Percentiles rank a stretch among this genome's conserved stretches.
phyloP scores from a whole-genome alignment of 2,888 invertebrate genomes.

The Archips xylosteana region DNA sequence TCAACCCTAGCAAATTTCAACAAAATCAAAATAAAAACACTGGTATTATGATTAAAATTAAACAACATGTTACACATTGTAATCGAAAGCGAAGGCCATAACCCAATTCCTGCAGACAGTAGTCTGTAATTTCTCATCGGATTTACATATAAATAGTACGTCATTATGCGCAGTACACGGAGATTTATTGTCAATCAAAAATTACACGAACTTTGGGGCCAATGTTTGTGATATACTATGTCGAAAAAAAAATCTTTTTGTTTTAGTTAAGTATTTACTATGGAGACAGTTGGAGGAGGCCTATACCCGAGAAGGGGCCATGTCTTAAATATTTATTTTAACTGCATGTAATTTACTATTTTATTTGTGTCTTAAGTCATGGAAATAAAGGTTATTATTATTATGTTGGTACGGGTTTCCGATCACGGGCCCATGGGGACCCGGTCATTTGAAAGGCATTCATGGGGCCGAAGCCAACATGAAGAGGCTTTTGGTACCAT shows the following conservation, averaged over 20 bases:
- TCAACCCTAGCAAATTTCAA: not conserved
- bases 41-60: slow-evolving; percentile 2
- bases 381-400: no score
- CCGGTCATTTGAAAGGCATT: no score
- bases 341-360: no score
- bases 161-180: slow-evolving; percentile 17
- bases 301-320: no score
- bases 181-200: slow-evolving; percentile 40
- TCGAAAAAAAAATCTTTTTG: not conserved
- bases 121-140: slow-evolving; percentile 30
- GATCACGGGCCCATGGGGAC: no score
- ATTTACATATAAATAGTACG: slow-evolving; percentile 38
- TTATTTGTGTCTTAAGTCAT: no score
- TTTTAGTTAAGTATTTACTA: no score
- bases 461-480: no score
- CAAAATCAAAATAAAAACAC: slow-evolving; percentile 2
- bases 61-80: slow-evolving; percentile 17
- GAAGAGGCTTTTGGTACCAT: no score
- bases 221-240: not conserved
- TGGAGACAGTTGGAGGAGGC: no score
- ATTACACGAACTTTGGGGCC: slow-evolving; percentile 17
- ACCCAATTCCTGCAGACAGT: slow-evolving; percentile 35
- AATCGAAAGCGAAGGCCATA: slow-evolving; percentile 27
- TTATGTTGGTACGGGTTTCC: no score
- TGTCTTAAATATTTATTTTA: no score